Percentiles rank a stretch among this genome's conserved stretches.
These are phyloP conservation scores for Pseudorhiza aurosa DNA, from an alignment of 30 jellyfish, hydroid and myxozoan genomes.

Conservation along the genomic window DNA sequence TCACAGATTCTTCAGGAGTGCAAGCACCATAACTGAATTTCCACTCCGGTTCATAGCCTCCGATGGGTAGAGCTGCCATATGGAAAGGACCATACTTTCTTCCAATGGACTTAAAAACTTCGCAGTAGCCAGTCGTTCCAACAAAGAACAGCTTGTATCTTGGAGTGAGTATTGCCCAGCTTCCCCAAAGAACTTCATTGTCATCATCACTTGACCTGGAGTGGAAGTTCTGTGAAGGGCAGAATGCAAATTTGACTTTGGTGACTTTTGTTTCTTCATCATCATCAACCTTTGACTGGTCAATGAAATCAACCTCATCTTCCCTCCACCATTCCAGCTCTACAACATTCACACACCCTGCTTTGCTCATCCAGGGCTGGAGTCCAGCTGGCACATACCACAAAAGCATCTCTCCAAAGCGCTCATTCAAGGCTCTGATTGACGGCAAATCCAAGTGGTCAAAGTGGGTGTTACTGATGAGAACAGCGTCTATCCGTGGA, in stretches of 20 bases:
- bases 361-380: conserved; percentile 91
- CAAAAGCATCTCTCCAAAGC: conserved; percentile 90
- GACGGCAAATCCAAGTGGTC: conserved; percentile 92
- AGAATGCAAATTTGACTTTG: conserved; percentile 83
- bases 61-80: conserved; percentile 99
- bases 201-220: conserved; percentile 90
- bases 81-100: conserved; percentile 98
- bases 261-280: conserved; percentile 92
- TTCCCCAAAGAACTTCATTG: conserved; percentile 91
- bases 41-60: conserved; percentile 95
- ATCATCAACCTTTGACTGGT: conserved; percentile 88
- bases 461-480: conserved; percentile 91
- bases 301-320: conserved; percentile 96
- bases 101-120: conserved; percentile 93
- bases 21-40: conserved; percentile 82
- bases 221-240: conserved; percentile 95
- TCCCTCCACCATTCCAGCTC: conserved; percentile 99
- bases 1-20: conserved; percentile 98
- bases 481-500: conserved; percentile 93
- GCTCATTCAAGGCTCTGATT: conserved; percentile 83
- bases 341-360: conserved; percentile 92
- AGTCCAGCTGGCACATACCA: conserved; percentile 98
- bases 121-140: conserved; percentile 95
- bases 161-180: conserved; percentile 93
- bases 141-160: conserved; percentile 88